Evolutionary conservation across 2,888 invertebrate genomes (phyloP), one percentile per base, ranked within the genome.

Genomic region (Labia minor): DNA sequence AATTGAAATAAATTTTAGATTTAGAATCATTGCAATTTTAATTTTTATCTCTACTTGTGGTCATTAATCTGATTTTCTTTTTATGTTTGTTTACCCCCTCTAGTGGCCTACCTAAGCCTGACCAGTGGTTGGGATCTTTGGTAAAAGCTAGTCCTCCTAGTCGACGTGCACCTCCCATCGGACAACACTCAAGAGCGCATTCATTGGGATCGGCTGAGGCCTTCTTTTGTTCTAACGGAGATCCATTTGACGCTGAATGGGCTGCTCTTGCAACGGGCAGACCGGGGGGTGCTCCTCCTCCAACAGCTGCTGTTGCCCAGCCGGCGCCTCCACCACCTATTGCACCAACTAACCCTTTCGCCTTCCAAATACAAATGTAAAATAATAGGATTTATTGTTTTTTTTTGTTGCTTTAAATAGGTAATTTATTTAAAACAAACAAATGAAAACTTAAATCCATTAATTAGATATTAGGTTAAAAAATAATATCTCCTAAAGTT

Each of bases 221-320:
- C 26, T 75, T 74, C 66, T 71, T 72, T 1, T 72, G 74, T 68
- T 74, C 81, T 18, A n/a, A 70, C 68, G 61, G 68, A 14, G 89
- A 92, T 78, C 91, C 92, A 0, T 92, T 92, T 75, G 90, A 92
- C 75, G 90, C 90, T 14, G 90, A 90, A 73, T 92, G 91, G 90
- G 91, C 87, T 1, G 85, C 85, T 67, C 79, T 84, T 63, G 83
- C 85, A 1, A 81, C 85, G 4, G 71, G 75, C 65, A 74, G 33
- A 33, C 11, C 33, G 6, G 33, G 33, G 6, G 33, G 33, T 33
- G 33, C 33, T 8, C 6, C 33, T 33, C 33, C 33, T 33, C 33
- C 6, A 33, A 6, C 33, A 6, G 6, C 33, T 11, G 6, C 33
- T 33, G 11, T 33, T 11, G 6, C 33, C 33, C 33, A 33, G 11